Evolutionary conservation across 2,888 invertebrate genomes (phyloP).

Genomic region (Campoletis raptor): DNA sequence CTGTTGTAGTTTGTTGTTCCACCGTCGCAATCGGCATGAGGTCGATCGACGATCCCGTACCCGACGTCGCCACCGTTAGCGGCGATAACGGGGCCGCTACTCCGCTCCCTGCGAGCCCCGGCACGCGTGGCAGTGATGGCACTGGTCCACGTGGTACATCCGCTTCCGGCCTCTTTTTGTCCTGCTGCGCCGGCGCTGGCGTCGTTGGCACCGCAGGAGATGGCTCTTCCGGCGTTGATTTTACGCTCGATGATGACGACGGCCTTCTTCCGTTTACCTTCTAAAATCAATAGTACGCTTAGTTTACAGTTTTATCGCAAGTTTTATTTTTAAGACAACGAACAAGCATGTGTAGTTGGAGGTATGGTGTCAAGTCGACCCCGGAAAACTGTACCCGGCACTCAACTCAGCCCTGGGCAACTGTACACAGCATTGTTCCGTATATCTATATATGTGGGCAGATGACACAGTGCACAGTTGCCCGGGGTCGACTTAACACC

Average conservation of each 20-base stretch:
- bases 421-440: no score
- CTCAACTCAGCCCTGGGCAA: no score
- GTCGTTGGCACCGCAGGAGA: constrained; percentile 83
- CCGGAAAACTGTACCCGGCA: no score
- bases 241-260: constrained; percentile 83
- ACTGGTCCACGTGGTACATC: constrained; percentile 84
- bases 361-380: no score
- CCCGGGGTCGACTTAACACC: no score
- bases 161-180: constrained; percentile 83
- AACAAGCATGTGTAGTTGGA: background rate
- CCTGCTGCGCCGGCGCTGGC: constrained; percentile 82
- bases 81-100: constrained; percentile 78
- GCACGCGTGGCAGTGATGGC: constrained; percentile 81
- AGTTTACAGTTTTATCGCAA: background rate
- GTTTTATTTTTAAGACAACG: background rate
- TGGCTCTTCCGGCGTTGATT: constrained; percentile 84
- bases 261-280: constrained; percentile 86
- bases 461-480: no score
- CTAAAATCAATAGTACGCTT: constrained; percentile 78
- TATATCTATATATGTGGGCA: no score
- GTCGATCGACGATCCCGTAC: constrained; percentile 29
- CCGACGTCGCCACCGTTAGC: constrained; percentile 62
- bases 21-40: constrained; percentile 67
- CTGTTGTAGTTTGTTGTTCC: constrained; percentile 65
- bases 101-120: constrained; percentile 74